Conservation (phyloP, 2,888 invertebrate species). For the Drosophila phalerata region DNA sequence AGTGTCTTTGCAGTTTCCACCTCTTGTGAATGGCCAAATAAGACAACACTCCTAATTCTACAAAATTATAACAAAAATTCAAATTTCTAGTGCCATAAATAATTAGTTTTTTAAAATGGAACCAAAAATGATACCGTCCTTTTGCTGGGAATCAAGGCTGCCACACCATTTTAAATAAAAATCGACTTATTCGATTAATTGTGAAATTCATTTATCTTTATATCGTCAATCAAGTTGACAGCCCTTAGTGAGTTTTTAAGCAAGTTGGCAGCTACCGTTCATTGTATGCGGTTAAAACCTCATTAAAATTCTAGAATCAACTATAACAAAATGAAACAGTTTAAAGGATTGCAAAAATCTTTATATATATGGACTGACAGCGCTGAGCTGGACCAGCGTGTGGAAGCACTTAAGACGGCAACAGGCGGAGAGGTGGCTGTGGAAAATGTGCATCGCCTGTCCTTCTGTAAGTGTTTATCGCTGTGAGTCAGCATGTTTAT, state of each 20-base stretch:
- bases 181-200: background rate
- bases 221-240: constrained; percentile 19
- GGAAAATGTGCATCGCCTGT: constrained; percentile 88
- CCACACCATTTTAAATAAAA: too few species aligned
- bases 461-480: constrained; percentile 86
- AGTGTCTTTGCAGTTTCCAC: too few species aligned
- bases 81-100: too few species aligned
- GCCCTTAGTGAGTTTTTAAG: background rate
- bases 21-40: too few species aligned
- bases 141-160: too few species aligned
- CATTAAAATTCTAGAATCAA: constrained; percentile 39
- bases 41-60: too few species aligned
- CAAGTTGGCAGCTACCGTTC: constrained; percentile 30
- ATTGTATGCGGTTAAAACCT: constrained; percentile 48
- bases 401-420: constrained; percentile 86
- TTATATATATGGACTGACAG: constrained; percentile 88
- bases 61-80: too few species aligned
- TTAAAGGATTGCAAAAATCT: constrained; percentile 86
- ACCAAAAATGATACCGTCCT: too few species aligned
- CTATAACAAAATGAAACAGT: constrained; percentile 79
- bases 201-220: background rate
- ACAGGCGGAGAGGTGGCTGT: constrained; percentile 87
- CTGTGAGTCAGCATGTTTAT: constrained; percentile 65
- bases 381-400: constrained; percentile 86
- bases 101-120: too few species aligned